phyloP scores from a whole-genome alignment of 2,888 invertebrate genomes.

The Catocala nupta region DNA sequence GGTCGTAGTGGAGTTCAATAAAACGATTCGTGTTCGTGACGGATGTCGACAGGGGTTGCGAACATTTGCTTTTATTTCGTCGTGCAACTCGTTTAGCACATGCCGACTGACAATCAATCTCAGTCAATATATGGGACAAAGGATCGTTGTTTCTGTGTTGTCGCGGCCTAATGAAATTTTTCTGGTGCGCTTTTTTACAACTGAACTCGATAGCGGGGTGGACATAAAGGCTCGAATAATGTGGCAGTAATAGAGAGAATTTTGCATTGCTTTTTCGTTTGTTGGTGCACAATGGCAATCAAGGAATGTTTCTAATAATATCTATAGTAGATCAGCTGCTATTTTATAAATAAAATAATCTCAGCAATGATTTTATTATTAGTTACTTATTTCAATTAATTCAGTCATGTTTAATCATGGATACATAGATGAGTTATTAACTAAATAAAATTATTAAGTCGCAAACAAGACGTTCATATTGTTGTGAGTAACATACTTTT shows the following conservation, averaged over 20 bases:
- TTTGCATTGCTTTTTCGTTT: slow-evolving; percentile 1
- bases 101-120: slow-evolving; percentile 85
- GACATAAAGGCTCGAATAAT: slow-evolving; percentile 30
- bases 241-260: slow-evolving; percentile 21
- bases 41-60: slow-evolving; percentile 77
- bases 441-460: too few species aligned
- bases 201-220: slow-evolving; percentile 27
- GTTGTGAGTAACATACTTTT: too few species aligned
- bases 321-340: too few species aligned
- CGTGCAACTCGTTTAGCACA: slow-evolving; percentile 81
- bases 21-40: slow-evolving; percentile 77
- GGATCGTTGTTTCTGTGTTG: slow-evolving; percentile 76
- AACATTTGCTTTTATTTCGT: slow-evolving; percentile 82
- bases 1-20: slow-evolving; percentile 73
- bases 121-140: slow-evolving; percentile 84
- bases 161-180: slow-evolving; percentile 78
- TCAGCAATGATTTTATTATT: too few species aligned
- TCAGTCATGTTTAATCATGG: too few species aligned
- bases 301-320: too few species aligned
- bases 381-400: too few species aligned
- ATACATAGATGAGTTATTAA: too few species aligned
- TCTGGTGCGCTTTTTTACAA: slow-evolving; percentile 61
- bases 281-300: too few species aligned
- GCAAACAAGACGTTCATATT: too few species aligned
- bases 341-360: too few species aligned